Conservation (phyloP, 2,888 invertebrate species). For the Troglohyphantes excavatus region DNA sequence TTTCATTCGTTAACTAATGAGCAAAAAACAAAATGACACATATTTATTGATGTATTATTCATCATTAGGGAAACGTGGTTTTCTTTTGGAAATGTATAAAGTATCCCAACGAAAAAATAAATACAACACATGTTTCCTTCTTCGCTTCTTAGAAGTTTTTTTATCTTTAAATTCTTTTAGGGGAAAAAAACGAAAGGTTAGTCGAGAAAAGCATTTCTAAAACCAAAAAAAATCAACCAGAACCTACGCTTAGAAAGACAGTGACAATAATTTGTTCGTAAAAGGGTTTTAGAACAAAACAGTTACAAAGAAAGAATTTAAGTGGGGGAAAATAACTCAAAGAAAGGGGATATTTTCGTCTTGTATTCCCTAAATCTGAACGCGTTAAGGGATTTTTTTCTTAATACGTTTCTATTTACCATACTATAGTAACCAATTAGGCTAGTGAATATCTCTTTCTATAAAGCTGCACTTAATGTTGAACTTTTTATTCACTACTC, state of each 20-base stretch:
- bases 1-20: too few relatives aligned
- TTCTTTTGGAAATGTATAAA: not conserved
- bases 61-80: not conserved
- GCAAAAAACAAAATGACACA: not conserved
- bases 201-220: not conserved
- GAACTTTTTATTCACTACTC: too few relatives aligned
- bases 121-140: not conserved
- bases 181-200: not conserved
- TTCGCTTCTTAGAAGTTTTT: not conserved
- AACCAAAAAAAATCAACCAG: not conserved
- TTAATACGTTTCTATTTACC: not conserved
- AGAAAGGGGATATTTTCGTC: not conserved
- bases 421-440: not conserved
- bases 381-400: not conserved
- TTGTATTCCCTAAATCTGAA: not conserved
- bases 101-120: not conserved
- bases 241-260: not conserved
- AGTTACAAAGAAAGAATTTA: not conserved
- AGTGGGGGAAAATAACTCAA: not conserved
- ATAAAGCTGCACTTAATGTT: too few relatives aligned
- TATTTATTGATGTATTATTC: not conserved
- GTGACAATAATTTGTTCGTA: not conserved
- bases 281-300: constrained; percentile 2
- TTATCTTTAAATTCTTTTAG: not conserved
- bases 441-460: not conserved